Evolutionary conservation across 1,140 invertebrate species (phyloP).

Genomic region (Cotesia chilonis): DNA sequence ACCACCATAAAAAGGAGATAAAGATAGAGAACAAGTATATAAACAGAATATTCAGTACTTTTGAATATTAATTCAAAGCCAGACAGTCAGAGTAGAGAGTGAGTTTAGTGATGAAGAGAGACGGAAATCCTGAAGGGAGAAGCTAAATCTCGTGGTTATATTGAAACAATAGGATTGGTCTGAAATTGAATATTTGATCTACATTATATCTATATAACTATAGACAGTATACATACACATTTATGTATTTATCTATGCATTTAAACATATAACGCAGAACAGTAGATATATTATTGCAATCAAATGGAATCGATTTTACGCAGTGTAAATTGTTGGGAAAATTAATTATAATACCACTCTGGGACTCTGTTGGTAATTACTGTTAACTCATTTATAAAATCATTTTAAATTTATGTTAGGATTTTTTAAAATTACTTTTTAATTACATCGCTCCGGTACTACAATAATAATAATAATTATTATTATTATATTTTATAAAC

Average conservation of each 20-base stretch:
- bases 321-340: too few species aligned
- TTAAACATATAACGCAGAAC: too few species aligned
- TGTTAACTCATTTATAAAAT: too few species aligned
- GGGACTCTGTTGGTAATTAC: too few species aligned
- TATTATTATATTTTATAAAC: too few species aligned
- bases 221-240: background rate
- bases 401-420: too few species aligned
- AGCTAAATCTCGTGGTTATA: constrained; percentile 1
- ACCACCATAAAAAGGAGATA: background rate
- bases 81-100: constrained; percentile 18
- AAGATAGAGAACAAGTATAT: background rate
- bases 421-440: too few species aligned
- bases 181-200: constrained; percentile 12
- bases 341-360: too few species aligned
- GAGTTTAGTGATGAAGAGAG: constrained; percentile 1
- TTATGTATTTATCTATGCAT: background rate
- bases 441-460: too few species aligned
- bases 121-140: background rate
- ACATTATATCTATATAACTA: background rate
- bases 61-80: constrained; percentile 29
- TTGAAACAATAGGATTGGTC: constrained; percentile 18
- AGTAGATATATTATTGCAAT: too few species aligned
- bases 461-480: too few species aligned
- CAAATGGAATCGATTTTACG: too few species aligned
- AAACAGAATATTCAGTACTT: constrained; percentile 31